phyloP scores from a whole-genome alignment of 2,113 vertebrate species.

The Tyrannus savana region DNA sequence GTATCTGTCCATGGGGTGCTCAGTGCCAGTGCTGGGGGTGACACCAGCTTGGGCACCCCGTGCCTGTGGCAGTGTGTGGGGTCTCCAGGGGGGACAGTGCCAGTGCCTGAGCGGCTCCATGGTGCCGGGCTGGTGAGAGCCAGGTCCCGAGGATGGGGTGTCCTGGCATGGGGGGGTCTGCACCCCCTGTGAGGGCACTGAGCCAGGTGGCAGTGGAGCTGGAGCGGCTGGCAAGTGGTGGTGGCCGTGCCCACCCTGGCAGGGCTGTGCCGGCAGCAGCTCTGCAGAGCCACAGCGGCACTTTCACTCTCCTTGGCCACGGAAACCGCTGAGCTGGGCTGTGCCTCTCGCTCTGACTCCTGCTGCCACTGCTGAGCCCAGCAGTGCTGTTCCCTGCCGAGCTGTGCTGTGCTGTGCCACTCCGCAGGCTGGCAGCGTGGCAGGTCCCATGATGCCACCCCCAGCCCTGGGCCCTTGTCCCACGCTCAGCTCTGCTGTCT shows the following conservation, averaged over 20 bases:
- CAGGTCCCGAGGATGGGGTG: not conserved
- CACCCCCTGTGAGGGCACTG: fast-evolving
- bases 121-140: fast-evolving
- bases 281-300: not conserved
- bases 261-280: not conserved
- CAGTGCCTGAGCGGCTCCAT: fast-evolving
- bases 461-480: not conserved
- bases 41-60: not conserved
- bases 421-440: not conserved
- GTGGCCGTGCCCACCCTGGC: not conserved
- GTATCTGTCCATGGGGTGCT: not conserved
- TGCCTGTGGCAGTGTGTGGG: fast-evolving
- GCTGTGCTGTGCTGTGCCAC: not conserved
- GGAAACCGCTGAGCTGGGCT: not conserved
- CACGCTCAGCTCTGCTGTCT: fast-evolving
- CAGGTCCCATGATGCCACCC: not conserved
- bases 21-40: not conserved
- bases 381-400: not conserved
- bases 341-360: not conserved
- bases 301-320: constrained; percentile 33
- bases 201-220: not conserved
- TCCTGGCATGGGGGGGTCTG: too few species aligned
- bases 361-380: not conserved
- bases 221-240: fast-evolving
- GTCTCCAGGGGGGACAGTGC: fast-evolving